Conservation (phyloP, 2,888 invertebrate species). For the Lasioglossum pauxillum region DNA sequence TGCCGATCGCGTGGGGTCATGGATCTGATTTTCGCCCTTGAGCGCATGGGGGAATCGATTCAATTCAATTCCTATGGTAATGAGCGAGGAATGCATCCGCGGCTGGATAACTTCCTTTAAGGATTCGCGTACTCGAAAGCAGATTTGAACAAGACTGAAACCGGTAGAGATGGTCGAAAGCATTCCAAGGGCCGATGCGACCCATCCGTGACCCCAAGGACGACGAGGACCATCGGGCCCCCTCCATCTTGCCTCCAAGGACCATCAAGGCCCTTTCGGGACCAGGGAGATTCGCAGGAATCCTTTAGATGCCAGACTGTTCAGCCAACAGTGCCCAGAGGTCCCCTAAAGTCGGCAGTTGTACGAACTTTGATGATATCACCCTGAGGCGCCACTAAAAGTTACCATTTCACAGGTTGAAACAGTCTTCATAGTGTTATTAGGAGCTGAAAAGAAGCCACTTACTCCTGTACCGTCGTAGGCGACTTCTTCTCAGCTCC, state of each 20-base stretch:
- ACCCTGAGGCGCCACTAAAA: neutral
- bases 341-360: neutral
- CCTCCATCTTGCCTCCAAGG: neutral
- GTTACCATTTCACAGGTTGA: neutral
- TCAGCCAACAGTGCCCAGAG: neutral
- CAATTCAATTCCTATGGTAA: neutral
- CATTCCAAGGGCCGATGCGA: conserved; percentile 1
- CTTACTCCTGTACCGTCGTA: neutral
- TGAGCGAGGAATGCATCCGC: neutral
- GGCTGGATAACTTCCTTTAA: neutral
- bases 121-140: neutral
- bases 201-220: conserved; percentile 15
- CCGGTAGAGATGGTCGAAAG: conserved; percentile 4
- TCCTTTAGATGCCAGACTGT: neutral
- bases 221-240: neutral
- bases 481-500: too few species aligned
- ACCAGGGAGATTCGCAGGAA: neutral
- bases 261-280: neutral
- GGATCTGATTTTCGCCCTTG: conserved; percentile 1
- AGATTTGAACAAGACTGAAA: neutral
- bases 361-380: neutral
- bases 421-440: neutral
- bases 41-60: neutral
- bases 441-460: neutral
- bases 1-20: neutral